Conservation (phyloP, 2,113 vertebrate species). For the Himantopus leucocephalus region DNA sequence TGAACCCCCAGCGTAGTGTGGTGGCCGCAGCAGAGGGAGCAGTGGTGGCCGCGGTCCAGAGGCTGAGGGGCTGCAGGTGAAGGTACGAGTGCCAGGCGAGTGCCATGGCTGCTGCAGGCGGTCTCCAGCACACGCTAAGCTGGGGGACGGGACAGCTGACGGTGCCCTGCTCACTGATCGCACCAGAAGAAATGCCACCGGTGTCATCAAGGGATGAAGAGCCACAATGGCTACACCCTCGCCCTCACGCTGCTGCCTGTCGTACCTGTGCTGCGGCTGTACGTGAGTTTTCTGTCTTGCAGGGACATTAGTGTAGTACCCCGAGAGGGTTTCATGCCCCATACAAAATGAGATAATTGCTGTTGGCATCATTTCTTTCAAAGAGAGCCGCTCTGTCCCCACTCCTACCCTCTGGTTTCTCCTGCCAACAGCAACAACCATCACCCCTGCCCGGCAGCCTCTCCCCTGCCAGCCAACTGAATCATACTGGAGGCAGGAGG, state of each 20-base stretch:
- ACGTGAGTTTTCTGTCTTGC: not conserved
- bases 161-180: accelerated
- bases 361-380: not conserved
- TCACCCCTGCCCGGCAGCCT: not conserved
- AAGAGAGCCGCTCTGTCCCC: not conserved
- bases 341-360: not conserved
- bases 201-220: not conserved
- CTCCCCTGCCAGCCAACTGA: not conserved
- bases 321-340: not conserved
- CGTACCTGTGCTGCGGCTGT: accelerated
- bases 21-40: not conserved
- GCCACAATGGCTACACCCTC: not conserved
- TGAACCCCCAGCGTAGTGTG: accelerated
- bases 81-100: not conserved
- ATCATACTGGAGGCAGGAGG: not conserved
- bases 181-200: not conserved
- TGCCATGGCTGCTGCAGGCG: not conserved
- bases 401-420: not conserved
- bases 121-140: not conserved
- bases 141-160: not conserved
- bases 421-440: not conserved
- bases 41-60: not conserved
- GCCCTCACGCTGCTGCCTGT: accelerated
- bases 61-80: not conserved
- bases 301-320: not conserved